Evolutionary conservation across 2,113 vertebrate genomes (phyloP).

Genomic region (Thalassarche chlororhynchos): DNA sequence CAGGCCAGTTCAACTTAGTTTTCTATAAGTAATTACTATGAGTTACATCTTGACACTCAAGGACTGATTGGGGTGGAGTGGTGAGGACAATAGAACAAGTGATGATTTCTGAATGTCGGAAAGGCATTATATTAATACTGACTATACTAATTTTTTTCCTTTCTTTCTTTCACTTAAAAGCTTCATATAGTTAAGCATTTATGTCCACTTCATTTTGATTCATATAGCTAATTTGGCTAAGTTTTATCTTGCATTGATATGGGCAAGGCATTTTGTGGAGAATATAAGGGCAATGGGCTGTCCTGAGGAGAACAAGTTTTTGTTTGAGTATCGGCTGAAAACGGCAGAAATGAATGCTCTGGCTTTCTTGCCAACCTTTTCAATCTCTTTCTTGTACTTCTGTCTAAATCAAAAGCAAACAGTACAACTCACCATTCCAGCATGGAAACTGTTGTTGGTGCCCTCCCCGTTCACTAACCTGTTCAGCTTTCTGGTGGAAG

Average conservation of each 20-base stretch:
- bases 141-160: background rate
- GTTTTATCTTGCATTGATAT: background rate
- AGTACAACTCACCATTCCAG: background rate
- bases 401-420: background rate
- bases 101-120: background rate
- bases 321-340: background rate
- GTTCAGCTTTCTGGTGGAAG: slow-evolving; percentile 97
- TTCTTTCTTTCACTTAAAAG: background rate
- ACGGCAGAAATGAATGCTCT: background rate
- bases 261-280: background rate
- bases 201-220: background rate
- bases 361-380: background rate
- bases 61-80: background rate
- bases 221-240: background rate
- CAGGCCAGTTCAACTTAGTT: background rate
- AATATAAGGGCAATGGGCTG: background rate
- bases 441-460: background rate
- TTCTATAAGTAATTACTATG: background rate
- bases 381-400: background rate
- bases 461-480: slow-evolving; percentile 77
- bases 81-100: background rate
- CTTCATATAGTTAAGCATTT: background rate
- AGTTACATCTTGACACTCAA: background rate
- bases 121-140: background rate
- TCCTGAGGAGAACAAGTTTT: background rate